Percentiles rank a stretch among this genome's conserved stretches.
These are phyloP conservation scores for Thunnus thynnus DNA, from an alignment of 2,113 vertebrate species.

Conservation along the genomic window DNA sequence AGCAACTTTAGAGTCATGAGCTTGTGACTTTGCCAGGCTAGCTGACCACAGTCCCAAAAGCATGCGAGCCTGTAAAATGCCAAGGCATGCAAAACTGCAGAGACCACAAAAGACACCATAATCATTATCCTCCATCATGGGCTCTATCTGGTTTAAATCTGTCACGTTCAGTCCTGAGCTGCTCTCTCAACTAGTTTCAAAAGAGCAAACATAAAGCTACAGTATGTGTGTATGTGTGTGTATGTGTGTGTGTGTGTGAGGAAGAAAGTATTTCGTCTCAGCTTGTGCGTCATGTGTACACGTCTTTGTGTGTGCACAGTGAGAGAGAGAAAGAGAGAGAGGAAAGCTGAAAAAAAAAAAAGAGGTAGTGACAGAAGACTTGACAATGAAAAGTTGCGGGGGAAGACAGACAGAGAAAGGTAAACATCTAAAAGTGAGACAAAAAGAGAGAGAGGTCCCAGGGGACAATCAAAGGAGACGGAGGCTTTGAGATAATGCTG, in stretches of 20 bases:
- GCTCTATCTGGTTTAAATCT: slow-evolving; percentile 69
- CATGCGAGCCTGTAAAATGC: slow-evolving; percentile 73
- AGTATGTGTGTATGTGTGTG: neutral
- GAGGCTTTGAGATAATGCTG: slow-evolving; percentile 68
- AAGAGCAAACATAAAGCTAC: slow-evolving; percentile 7
- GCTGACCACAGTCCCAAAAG: slow-evolving; percentile 78
- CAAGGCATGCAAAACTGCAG: slow-evolving; percentile 74
- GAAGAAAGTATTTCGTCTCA: neutral
- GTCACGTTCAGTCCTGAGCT: slow-evolving; percentile 60
- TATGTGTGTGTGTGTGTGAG: too few relatives aligned
- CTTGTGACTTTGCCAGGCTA: slow-evolving; percentile 58
- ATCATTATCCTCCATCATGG: slow-evolving; percentile 77
- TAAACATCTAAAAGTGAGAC: slow-evolving; percentile 55
- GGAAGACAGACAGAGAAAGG: slow-evolving; percentile 16
- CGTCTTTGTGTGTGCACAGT: neutral
- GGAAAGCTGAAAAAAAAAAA: neutral
- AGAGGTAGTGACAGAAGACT: neutral
- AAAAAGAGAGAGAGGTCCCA: slow-evolving; percentile 34
- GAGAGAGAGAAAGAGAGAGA: neutral
- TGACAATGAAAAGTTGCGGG: neutral
- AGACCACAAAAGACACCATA: slow-evolving; percentile 76
- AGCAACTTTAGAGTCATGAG: slow-evolving; percentile 69
- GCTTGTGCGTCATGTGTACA: neutral
- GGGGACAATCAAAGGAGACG: slow-evolving; percentile 67
- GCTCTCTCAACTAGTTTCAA: slow-evolving; percentile 33